phyloP scores from a whole-genome alignment of 2,888 invertebrate species.

The Sesamia inferens region DNA sequence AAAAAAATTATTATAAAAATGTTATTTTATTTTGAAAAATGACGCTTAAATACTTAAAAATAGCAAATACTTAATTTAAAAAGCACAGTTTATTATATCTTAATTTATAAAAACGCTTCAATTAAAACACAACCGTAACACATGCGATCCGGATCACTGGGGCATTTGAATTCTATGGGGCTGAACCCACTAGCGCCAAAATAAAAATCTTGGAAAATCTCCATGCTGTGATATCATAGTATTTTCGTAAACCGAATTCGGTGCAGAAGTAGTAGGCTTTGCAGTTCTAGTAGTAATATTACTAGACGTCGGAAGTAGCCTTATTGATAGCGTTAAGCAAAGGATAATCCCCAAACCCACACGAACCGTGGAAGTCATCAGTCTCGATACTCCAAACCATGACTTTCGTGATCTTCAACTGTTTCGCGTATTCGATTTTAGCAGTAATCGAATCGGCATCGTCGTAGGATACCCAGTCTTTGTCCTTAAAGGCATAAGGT shows the following conservation, averaged over 20 bases:
- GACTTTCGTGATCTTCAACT: constrained; percentile 87
- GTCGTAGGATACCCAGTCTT: constrained; percentile 93
- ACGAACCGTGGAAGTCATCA: constrained; percentile 92
- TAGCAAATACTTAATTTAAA: background rate
- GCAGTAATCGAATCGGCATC: constrained; percentile 87
- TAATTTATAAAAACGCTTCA: background rate
- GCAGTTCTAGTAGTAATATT: background rate
- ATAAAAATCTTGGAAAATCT: constrained; percentile 82
- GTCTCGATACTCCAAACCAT: constrained; percentile 96
- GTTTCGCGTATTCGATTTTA: constrained; percentile 85
- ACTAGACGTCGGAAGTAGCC: constrained; percentile 42
- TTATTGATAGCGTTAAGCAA: constrained; percentile 90
- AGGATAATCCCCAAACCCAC: constrained; percentile 90
- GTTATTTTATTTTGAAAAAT: background rate
- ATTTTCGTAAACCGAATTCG: background rate
- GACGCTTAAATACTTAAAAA: no score
- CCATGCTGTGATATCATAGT: constrained; percentile 76
- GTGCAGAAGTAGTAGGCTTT: background rate
- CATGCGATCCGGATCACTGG: constrained; percentile 61
- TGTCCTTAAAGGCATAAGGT: constrained; percentile 90
- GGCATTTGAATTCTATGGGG: constrained; percentile 74
- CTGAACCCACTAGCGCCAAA: constrained; percentile 70
- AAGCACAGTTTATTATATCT: background rate
- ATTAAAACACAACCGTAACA: background rate
- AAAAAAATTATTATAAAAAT: no score